A percentile compares a stretch with the other conserved stretches of the same genome.
These are phyloP conservation scores for Phoronis australis DNA, from an alignment of 2,888 invertebrate genomes.

Conservation along the genomic window DNA sequence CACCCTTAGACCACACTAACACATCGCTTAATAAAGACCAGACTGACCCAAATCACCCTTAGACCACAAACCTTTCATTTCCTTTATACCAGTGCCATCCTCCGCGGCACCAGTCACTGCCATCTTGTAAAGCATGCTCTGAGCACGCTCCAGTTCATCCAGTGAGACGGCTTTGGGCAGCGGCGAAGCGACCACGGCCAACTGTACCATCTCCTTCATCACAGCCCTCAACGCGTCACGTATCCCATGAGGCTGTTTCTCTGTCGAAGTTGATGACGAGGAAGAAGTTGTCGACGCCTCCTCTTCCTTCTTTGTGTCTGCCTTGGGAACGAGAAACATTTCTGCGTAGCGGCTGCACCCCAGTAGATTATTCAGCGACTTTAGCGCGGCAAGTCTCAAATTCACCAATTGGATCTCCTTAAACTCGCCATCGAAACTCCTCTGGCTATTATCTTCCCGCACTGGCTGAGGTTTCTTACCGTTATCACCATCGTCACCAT, in stretches of 20 bases:
- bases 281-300: not conserved
- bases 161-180: conserved; percentile 40
- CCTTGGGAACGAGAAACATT: conserved; percentile 57
- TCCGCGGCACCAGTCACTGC: conserved; percentile 50
- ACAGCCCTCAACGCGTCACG: conserved; percentile 27
- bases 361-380: conserved; percentile 57
- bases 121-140: conserved; percentile 41
- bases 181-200: conserved; percentile 40
- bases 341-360: conserved; percentile 59
- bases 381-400: conserved; percentile 60
- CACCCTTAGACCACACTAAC: no score
- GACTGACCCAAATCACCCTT: no score
- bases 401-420: conserved; percentile 56
- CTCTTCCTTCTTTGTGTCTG: conserved; percentile 16
- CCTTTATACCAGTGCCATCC: conserved; percentile 45
- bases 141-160: conserved; percentile 47
- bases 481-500: not conserved
- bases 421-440: conserved; percentile 46
- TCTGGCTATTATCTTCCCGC: conserved; percentile 4
- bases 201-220: conserved; percentile 43
- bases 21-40: no score
- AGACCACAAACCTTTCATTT: conserved; percentile 47
- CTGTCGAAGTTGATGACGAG: not conserved
- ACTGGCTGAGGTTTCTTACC: conserved; percentile 8
- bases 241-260: not conserved